phyloP scores from a whole-genome alignment of 2,888 invertebrate genomes.

The Hydrotaea cyrtoneurina region DNA sequence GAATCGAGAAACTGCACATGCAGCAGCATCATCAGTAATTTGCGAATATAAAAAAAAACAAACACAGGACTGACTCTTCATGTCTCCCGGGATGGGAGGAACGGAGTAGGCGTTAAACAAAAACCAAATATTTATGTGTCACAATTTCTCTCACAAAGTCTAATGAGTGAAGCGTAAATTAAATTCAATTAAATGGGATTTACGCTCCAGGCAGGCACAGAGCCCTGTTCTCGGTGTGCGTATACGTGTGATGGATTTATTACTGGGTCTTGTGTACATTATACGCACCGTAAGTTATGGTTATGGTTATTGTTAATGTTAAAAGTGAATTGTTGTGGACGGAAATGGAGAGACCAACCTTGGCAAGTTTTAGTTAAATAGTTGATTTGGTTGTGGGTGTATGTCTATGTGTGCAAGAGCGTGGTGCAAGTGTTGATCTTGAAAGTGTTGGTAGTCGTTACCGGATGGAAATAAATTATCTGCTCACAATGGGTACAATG shows the following conservation, averaged over 20 bases:
- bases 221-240: too few species aligned
- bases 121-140: not conserved
- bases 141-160: not conserved
- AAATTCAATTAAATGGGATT: not conserved
- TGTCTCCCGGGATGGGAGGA: too few species aligned
- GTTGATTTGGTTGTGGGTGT: not conserved
- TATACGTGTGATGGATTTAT: not conserved
- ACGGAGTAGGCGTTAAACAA: not conserved
- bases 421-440: conserved; percentile 38
- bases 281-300: not conserved
- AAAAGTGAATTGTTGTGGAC: conserved; percentile 1
- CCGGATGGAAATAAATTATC: conserved; percentile 19
- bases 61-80: too few species aligned
- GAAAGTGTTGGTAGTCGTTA: conserved; percentile 44
- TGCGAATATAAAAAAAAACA: too few species aligned
- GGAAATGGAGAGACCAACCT: not conserved
- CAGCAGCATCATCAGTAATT: too few species aligned
- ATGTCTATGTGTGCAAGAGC: not conserved
- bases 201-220: too few species aligned
- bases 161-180: conserved; percentile 1
- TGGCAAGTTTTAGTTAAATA: not conserved
- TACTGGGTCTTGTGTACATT: not conserved
- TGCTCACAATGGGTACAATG: conserved; percentile 9
- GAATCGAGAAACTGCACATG: too few species aligned
- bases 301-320: not conserved